Evolutionary conservation across 2,888 invertebrate species (phyloP).

Genomic region (Acanthococcus lagerstroemiae): DNA sequence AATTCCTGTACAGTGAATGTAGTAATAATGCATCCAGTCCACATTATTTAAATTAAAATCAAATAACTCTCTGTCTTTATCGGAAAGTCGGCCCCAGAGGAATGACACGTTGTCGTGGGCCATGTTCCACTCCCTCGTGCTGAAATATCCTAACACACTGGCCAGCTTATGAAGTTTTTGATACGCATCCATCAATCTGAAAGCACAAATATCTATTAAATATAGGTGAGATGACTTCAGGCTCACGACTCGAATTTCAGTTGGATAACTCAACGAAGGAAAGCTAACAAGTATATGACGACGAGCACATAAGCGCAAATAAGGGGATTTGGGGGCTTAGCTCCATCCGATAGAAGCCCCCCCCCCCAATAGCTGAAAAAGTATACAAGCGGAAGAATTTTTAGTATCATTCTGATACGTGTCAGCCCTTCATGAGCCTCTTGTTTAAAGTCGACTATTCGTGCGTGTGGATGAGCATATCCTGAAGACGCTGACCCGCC

Average conservation of each 20-base stretch:
- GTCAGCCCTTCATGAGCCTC: too few relatives aligned
- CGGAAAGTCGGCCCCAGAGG: slow-evolving; percentile 50
- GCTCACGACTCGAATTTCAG: background rate
- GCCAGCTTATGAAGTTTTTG: slow-evolving; percentile 63
- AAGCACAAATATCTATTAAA: background rate
- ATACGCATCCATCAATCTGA: slow-evolving; percentile 64
- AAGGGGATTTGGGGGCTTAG: too few relatives aligned
- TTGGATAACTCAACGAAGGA: background rate
- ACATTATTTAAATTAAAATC: slow-evolving; percentile 61
- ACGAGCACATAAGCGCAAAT: background rate
- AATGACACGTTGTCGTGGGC: slow-evolving; percentile 50
- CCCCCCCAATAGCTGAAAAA: too few relatives aligned
- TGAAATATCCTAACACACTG: slow-evolving; percentile 66
- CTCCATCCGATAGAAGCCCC: too few relatives aligned
- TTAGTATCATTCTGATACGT: too few relatives aligned
- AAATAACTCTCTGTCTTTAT: slow-evolving; percentile 53
- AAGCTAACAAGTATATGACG: background rate
- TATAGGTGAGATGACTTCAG: background rate
- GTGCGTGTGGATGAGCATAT: too few relatives aligned
- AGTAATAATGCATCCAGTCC: slow-evolving; percentile 64
- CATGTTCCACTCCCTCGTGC: slow-evolving; percentile 66
- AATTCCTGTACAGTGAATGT: slow-evolving; percentile 59
- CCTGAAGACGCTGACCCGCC: too few relatives aligned
- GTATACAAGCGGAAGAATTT: too few relatives aligned
- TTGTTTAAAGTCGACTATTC: too few relatives aligned